Conservation (phyloP, 2,113 vertebrate species). For the Noctilio leporinus region DNA sequence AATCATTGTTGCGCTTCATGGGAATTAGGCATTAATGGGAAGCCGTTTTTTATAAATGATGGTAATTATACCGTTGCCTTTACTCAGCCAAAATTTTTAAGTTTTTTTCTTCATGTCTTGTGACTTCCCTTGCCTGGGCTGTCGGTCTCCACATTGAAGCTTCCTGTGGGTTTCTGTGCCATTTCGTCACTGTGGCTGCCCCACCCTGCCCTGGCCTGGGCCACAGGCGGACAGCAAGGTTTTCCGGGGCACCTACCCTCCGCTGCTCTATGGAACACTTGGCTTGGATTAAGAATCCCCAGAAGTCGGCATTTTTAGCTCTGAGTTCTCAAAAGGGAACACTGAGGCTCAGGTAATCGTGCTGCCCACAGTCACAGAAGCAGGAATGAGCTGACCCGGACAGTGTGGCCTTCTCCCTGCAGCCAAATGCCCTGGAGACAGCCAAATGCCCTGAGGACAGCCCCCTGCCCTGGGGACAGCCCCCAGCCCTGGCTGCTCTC, state of each 20-base stretch:
- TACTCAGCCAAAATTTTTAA: constrained; percentile 17
- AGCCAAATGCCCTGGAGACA: too few relatives aligned
- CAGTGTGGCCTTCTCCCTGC: rapidly evolving
- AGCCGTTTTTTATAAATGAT: constrained; percentile 60
- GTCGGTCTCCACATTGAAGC: neutral
- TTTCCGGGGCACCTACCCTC: neutral
- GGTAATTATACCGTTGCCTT: constrained; percentile 56
- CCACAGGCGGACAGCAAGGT: neutral
- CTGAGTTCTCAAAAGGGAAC: neutral
- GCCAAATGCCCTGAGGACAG: too few relatives aligned
- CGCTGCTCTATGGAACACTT: neutral
- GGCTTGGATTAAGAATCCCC: neutral
- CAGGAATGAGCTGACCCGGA: rapidly evolving
- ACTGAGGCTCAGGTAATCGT: neutral
- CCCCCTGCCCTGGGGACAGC: too few relatives aligned
- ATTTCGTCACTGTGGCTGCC: neutral
- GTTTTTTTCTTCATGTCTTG: neutral
- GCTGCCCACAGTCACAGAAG: neutral
- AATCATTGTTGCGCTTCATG: constrained; percentile 42
- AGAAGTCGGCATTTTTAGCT: neutral
- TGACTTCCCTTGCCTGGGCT: neutral
- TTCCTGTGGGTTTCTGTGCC: constrained; percentile 38
- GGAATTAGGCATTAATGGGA: constrained; percentile 48
- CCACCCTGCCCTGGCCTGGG: neutral
- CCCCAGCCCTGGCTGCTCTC: neutral